Conservation (phyloP, 1,140 invertebrate species). For the Agrypnia vestita region DNA sequence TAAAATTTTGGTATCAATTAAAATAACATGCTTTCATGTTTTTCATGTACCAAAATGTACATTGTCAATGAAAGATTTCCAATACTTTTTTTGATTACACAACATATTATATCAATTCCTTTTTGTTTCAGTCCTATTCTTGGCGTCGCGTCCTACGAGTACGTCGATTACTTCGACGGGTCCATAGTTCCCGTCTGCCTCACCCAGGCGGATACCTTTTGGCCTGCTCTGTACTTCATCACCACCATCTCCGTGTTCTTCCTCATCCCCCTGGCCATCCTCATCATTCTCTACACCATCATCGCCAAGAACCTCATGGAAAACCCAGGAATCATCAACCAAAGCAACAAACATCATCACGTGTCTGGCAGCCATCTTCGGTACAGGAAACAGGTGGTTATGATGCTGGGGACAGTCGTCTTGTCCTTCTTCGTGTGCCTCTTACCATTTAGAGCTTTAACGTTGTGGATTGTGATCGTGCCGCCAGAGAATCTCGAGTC, state of each 20-base stretch:
- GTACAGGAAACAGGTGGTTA: constrained; percentile 85
- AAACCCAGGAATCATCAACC: constrained; percentile 79
- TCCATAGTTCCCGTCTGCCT: constrained; percentile 82
- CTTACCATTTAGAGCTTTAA: constrained; percentile 89
- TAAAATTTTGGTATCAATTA: too few relatives aligned
- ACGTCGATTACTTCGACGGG: constrained; percentile 81
- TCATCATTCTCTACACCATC: constrained; percentile 87
- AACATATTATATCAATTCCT: background rate
- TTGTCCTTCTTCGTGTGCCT: constrained; percentile 93
- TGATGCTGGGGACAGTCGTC: constrained; percentile 93
- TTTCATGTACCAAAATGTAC: too few relatives aligned
- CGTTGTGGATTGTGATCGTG: constrained; percentile 87
- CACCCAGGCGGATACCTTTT: constrained; percentile 81
- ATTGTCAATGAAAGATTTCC: too few relatives aligned
- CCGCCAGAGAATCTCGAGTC: constrained; percentile 77
- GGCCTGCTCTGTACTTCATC: constrained; percentile 85
- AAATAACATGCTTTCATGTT: too few relatives aligned
- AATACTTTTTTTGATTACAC: too few relatives aligned
- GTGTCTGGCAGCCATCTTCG: constrained; percentile 69
- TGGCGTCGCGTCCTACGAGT: constrained; percentile 81
- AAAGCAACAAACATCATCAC: constrained; percentile 73
- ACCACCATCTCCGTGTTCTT: constrained; percentile 88
- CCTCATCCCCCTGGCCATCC: constrained; percentile 84
- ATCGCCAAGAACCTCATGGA: constrained; percentile 89
- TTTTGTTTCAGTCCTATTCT: constrained; percentile 83